These are phyloP conservation scores for Gorsachius goisagi DNA, from an alignment of 2,113 vertebrate species.

Conservation along the genomic window DNA sequence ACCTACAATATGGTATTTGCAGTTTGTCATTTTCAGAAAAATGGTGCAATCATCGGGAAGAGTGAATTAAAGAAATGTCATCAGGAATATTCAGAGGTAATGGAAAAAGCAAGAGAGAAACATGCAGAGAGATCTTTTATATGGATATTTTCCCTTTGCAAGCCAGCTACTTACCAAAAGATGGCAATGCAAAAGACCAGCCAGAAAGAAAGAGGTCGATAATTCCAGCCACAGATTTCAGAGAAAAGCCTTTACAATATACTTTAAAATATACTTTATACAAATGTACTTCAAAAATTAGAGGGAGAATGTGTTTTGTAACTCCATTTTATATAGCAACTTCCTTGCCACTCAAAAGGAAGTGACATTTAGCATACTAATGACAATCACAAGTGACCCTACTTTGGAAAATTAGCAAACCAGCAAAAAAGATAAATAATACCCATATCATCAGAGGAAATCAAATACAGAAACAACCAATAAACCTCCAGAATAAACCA, in stretches of 20 bases:
- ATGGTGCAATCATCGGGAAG: too few relatives aligned
- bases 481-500: neutral
- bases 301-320: neutral
- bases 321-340: fast-evolving
- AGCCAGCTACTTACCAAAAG: neutral
- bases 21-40: neutral
- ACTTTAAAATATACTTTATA: neutral
- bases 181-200: neutral
- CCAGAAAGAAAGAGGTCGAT: neutral
- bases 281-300: neutral
- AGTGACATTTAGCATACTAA: neutral
- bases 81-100: neutral
- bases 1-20: neutral
- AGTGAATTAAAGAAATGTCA: neutral
- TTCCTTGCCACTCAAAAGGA: neutral
- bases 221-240: neutral
- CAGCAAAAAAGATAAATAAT: neutral
- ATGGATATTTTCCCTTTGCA: neutral
- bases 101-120: neutral
- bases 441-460: neutral
- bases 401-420: neutral
- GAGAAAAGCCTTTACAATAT: neutral
- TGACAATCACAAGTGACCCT: neutral
- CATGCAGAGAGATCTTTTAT: too few relatives aligned
- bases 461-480: neutral